Evolutionary conservation across 2,797 vertebrate genomes (phyloP), one percentile per base, ranked within the genome.

Genomic region (Xerus rutilus): DNA sequence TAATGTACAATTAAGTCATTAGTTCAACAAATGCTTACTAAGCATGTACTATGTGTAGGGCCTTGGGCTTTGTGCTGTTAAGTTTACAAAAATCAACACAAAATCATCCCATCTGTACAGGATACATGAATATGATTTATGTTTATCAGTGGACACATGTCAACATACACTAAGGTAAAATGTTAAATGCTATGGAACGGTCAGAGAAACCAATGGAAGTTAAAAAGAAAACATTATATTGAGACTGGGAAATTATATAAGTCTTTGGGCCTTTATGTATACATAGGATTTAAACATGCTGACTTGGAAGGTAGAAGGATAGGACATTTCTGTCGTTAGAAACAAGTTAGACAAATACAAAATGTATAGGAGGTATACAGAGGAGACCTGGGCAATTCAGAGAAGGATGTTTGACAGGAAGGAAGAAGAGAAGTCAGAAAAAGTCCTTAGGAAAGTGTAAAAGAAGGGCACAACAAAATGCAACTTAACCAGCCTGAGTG

Each of bases 171-270:
- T 57, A 69, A 59, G 14, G n/a, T 62, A 39, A 73, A 25, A 52
- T 59, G 20, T 32, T 85, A 62, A 87, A 23, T 49, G 43, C 39
- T 79, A 86, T 21, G 32, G 39, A 65, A 74, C 21, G 47, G 59
- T 64, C 59, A 86, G 43, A 89, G 67, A 91, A 76, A 64, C 1
- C 82, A 89, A 64, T 20, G 25, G 39, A 94, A 92, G 28, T 76
- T 86, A 49, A 93, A 93, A 95, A 28, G 15, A 82, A 82, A 93
- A 76, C 65, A 93, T 8, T 82, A 65, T 8, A 67, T 13, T 87
- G 45, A 69, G 59, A n/a, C n/a, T 64, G 14, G 47, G 72, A 91
- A 89, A 96, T 83, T 54, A 92, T 0, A 0, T n/a, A 77, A 81
- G 59, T 92, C 67, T 65, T 49, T 84, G 21, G 7, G 62, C n/a